phyloP scores from a whole-genome alignment of 2,797 vertebrate genomes.

The Bradypodion pumilum region DNA sequence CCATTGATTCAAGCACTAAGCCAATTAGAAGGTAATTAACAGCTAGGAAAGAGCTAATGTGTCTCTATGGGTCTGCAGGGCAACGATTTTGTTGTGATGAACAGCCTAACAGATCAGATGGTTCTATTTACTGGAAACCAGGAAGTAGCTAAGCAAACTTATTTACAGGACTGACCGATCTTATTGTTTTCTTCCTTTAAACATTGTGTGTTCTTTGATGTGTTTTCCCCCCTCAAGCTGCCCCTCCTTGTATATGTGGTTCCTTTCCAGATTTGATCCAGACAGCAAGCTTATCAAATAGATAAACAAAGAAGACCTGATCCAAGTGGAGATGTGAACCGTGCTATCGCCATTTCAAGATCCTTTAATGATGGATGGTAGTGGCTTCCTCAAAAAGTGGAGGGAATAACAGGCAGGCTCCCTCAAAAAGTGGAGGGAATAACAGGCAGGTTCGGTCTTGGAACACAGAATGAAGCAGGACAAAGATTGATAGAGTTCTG shows the following conservation, averaged over 20 bases:
- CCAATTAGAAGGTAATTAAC: slow-evolving; percentile 16
- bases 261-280: not conserved
- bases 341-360: not conserved
- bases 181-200: not conserved
- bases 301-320: not conserved
- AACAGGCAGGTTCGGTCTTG: no score
- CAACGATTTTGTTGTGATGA: not conserved
- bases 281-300: not conserved
- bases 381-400: no score
- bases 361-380: not conserved
- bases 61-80: not conserved
- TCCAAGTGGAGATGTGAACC: not conserved
- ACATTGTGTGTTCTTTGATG: not conserved
- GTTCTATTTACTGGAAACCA: not conserved
- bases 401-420: no score
- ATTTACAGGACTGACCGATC: not conserved
- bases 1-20: slow-evolving; percentile 8
- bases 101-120: not conserved
- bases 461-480: no score
- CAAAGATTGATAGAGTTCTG: no score
- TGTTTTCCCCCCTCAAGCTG: not conserved
- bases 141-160: not conserved
- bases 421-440: no score
- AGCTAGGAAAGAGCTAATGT: not conserved
- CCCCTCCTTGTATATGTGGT: not conserved